A percentile compares a stretch with the other conserved stretches of the same genome.
Conservation (phyloP, 2,888 invertebrate genomes). For the Melanophora roralis region DNA sequence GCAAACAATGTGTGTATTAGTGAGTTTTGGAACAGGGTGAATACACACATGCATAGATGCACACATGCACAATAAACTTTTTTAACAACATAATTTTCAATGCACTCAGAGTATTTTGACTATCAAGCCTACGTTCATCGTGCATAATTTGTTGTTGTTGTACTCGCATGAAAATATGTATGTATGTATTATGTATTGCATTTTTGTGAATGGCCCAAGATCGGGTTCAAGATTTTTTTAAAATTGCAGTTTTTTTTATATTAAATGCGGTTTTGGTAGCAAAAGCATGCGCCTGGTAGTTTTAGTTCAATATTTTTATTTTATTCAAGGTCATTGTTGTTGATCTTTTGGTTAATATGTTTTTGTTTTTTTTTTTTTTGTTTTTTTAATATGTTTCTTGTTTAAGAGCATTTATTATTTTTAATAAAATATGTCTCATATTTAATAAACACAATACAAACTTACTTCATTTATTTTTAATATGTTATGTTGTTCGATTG, state of each 20-base stretch:
- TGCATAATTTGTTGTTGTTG: neutral
- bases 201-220: conserved; percentile 41
- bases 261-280: neutral
- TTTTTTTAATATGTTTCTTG: no score
- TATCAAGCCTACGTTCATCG: neutral
- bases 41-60: neutral
- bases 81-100: conserved; percentile 19
- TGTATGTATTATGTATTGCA: neutral
- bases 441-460: no score
- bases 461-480: no score
- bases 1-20: no score
- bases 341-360: neutral
- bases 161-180: neutral
- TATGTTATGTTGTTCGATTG: no score
- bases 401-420: neutral
- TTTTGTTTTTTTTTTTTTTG: no score
- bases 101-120: neutral
- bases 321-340: conserved; percentile 33
- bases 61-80: no score
- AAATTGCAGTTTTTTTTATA: conserved; percentile 14
- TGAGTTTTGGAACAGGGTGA: no score
- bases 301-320: neutral
- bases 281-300: neutral
- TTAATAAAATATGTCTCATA: no score
- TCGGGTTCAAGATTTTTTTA: conserved; percentile 50